Evolutionary conservation across 2,113 vertebrate species (phyloP), one percentile per base, ranked within the genome.

Genomic region (Turnix velox): DNA sequence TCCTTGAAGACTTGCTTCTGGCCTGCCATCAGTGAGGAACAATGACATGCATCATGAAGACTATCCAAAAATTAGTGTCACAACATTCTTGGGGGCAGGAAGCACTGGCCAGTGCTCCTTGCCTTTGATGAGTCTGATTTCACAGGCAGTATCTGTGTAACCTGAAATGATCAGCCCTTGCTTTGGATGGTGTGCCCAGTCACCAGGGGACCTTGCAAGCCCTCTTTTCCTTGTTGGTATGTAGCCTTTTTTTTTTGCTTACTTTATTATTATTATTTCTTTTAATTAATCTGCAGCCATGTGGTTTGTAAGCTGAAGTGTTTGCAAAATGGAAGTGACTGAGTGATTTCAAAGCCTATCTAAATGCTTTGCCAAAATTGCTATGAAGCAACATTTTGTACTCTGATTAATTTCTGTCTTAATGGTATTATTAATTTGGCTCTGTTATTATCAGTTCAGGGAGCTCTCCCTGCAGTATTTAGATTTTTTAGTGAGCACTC

Each of bases 211-310:
- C 18, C 5, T 69, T 35, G 24, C 22, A 84, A 76, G 61, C 17
- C 5, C 14, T 52, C 35, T 65, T 81, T 52, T 73, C 20, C 14
- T 9, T 51, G 7, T 8, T 72, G 31, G 5, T 33, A 20, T 18
- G 4, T 48, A 46, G 10, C 4, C 12, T 7, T 17, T 20, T 40
- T 8, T 16, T 7, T 7, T 12, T 5, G 4, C 4, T 3, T 8
- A 7, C 8, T 39, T 42, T 48, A 20, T 7, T 5, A n/a, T 31
- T 20, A 31, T 18, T 18, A 48, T 87, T 55, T 9, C 10, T 25
- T 11, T 14, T 4, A 30, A 30, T 51, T 16, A 54, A 31, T 61
- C 9, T 57, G 59, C 18, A 87, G 39, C 4, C 28, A 12, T 33
- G 31, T 10, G 2, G 2, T 33, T 73, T 91, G 4, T 31, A 55